phyloP scores from a whole-genome alignment of 2,113 vertebrate species.

The Zosterops lateralis region DNA sequence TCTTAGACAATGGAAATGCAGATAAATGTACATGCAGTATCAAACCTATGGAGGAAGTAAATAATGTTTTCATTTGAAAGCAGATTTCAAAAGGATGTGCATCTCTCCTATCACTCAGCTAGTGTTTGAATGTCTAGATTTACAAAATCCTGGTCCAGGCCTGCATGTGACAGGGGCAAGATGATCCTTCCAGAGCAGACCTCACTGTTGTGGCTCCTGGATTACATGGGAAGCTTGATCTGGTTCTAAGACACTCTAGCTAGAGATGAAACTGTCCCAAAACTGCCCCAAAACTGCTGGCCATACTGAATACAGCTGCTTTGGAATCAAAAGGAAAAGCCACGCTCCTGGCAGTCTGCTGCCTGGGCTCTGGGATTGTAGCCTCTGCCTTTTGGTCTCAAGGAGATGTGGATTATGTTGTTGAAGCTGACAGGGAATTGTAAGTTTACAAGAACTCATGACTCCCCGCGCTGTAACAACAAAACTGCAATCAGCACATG shows the following conservation, averaged over 20 bases:
- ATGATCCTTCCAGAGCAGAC: accelerated
- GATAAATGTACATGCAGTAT: neutral
- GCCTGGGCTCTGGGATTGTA: neutral
- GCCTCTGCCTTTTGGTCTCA: neutral
- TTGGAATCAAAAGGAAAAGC: neutral
- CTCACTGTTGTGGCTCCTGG: neutral
- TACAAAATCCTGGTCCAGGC: accelerated
- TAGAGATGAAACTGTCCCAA: neutral
- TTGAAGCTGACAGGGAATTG: neutral
- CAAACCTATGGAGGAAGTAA: neutral
- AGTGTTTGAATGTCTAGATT: neutral
- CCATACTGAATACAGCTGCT: neutral
- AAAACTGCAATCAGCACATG: neutral
- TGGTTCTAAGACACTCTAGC: neutral
- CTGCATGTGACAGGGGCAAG: neutral
- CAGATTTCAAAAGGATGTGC: neutral
- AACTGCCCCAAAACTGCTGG: neutral
- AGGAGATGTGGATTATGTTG: neutral
- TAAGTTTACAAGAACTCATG: neutral
- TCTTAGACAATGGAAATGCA: accelerated
- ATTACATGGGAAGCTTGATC: accelerated
- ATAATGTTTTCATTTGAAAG: neutral
- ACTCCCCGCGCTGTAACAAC: neutral
- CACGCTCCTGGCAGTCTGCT: neutral
- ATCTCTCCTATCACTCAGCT: accelerated